Conservation (phyloP, 2,113 vertebrate genomes). For the Vireo altiloquus region DNA sequence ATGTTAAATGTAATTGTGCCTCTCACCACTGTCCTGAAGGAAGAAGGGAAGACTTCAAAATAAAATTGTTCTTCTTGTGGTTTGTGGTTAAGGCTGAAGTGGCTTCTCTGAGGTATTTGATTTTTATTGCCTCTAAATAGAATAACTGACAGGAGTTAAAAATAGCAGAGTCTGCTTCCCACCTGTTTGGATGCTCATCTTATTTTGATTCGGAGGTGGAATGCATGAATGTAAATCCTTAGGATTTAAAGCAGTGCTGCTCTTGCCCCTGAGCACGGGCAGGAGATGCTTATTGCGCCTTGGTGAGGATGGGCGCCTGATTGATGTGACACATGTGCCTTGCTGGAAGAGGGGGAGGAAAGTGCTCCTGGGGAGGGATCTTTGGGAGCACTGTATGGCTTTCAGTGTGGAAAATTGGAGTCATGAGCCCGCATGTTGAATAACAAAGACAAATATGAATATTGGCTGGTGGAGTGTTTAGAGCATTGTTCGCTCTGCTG, state of each 20-base stretch:
- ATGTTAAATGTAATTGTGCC: background rate
- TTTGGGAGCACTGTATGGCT: background rate
- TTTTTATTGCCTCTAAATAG: constrained; percentile 11
- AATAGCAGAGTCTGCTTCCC: constrained; percentile 44
- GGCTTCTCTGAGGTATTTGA: background rate
- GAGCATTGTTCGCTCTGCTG: background rate
- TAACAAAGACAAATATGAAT: background rate
- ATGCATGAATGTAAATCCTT: background rate
- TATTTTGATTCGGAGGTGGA: background rate
- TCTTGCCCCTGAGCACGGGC: background rate
- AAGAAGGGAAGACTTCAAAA: background rate
- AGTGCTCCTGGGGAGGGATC: background rate
- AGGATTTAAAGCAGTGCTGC: background rate
- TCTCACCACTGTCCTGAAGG: background rate
- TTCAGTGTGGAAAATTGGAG: background rate
- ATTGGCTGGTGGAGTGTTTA: background rate
- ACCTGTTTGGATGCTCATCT: background rate
- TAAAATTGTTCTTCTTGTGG: background rate
- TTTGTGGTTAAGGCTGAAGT: constrained; percentile 24
- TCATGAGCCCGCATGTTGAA: background rate
- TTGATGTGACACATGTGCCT: background rate
- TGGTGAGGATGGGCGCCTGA: background rate
- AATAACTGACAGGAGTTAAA: constrained; percentile 29
- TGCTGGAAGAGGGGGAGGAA: background rate
- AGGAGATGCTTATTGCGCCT: background rate